These are phyloP conservation scores for Drosophila prostipennis DNA, from an alignment of 2,888 invertebrate species.

Conservation along the genomic window DNA sequence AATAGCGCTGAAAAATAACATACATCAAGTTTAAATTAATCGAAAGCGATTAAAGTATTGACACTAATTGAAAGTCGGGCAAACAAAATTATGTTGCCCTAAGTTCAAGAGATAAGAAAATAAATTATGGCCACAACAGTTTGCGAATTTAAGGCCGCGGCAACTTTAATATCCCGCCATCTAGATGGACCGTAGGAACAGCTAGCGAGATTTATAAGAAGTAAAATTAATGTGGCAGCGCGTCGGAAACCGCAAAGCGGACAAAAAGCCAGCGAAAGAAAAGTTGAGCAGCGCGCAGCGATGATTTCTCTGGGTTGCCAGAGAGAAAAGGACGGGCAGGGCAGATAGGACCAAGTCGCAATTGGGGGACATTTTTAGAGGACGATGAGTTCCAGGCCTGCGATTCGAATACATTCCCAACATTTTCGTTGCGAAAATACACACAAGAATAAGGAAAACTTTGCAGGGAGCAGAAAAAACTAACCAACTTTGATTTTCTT, in stretches of 20 bases:
- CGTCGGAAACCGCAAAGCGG: constrained; percentile 40
- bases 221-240: constrained; percentile 80
- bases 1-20: constrained; percentile 46
- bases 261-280: constrained; percentile 37
- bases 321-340: constrained; percentile 6
- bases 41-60: constrained; percentile 67
- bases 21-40: constrained; percentile 56
- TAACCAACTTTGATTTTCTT: constrained; percentile 53
- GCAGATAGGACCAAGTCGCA: constrained; percentile 5
- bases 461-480: constrained; percentile 56
- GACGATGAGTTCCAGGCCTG: constrained; percentile 52
- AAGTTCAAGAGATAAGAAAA: constrained; percentile 56
- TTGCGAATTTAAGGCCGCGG: constrained; percentile 49
- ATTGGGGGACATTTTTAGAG: constrained; percentile 18
- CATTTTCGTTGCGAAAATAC: constrained; percentile 23
- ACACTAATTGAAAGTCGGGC: constrained; percentile 69
- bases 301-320: constrained; percentile 40
- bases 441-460: constrained; percentile 65
- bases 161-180: constrained; percentile 57
- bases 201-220: constrained; percentile 77
- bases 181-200: constrained; percentile 47
- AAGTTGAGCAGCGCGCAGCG: constrained; percentile 44
- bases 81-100: constrained; percentile 23
- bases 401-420: constrained; percentile 76
- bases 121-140: constrained; percentile 53